These are phyloP conservation scores for Lepidocolaptes lacrymiger DNA, from an alignment of 2,797 vertebrate genomes.

Conservation along the genomic window DNA sequence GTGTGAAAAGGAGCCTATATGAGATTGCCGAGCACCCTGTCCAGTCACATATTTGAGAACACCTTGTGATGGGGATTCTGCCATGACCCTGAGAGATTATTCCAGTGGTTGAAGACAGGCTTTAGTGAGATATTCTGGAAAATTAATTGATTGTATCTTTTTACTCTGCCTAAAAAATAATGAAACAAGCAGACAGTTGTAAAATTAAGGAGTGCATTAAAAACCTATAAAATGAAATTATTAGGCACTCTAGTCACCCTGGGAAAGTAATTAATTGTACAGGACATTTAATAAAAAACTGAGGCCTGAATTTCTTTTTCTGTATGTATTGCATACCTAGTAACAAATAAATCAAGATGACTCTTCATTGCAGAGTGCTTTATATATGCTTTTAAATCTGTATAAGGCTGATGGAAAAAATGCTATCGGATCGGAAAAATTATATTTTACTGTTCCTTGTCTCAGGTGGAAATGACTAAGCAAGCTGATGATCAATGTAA, in stretches of 20 bases:
- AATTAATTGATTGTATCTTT: background rate
- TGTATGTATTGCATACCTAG: background rate
- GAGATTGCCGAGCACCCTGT: background rate
- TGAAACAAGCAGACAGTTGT: background rate
- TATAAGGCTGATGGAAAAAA: background rate
- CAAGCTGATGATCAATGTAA: background rate
- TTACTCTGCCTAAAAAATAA: background rate
- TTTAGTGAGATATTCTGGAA: background rate
- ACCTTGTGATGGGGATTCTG: background rate
- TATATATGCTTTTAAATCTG: background rate
- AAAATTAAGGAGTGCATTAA: slow-evolving; percentile 35
- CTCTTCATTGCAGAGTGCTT: background rate
- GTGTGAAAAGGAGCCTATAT: background rate
- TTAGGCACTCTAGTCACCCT: background rate
- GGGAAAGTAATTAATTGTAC: slow-evolving; percentile 15
- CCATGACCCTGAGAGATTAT: background rate
- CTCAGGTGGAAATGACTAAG: background rate
- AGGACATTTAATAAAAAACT: background rate
- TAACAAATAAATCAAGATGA: slow-evolving; percentile 22
- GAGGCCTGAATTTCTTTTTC: background rate
- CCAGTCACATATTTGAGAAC: background rate
- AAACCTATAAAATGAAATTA: slow-evolving; percentile 5
- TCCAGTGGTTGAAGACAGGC: background rate
- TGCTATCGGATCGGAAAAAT: background rate
- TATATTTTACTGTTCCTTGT: background rate